Evolutionary conservation across 2,113 vertebrate genomes (phyloP).

Genomic region (Colinus virginianus): DNA sequence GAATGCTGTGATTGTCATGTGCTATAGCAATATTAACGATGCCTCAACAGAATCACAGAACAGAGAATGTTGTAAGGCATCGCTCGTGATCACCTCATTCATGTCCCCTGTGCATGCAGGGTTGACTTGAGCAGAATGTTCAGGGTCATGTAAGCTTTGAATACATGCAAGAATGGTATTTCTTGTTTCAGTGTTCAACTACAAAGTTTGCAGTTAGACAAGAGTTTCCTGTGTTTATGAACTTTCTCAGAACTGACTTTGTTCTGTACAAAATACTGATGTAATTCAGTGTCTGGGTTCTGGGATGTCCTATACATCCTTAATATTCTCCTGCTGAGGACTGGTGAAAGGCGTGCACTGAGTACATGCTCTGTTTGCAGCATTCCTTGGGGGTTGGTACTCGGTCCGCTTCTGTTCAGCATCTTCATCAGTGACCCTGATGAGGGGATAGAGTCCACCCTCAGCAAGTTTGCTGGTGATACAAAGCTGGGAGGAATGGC

Average conservation of each 20-base stretch:
- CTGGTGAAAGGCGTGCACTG: neutral
- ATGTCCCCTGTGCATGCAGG: fast-evolving
- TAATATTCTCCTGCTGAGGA: neutral
- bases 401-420: too few relatives aligned
- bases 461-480: too few relatives aligned
- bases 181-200: neutral
- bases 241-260: neutral
- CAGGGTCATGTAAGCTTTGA: neutral
- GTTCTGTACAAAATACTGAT: neutral
- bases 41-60: neutral
- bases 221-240: fast-evolving
- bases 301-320: neutral
- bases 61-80: neutral
- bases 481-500: too few relatives aligned
- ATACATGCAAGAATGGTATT: neutral
- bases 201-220: neutral
- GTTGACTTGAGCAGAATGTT: neutral
- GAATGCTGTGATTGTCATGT: neutral
- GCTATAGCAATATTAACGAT: neutral
- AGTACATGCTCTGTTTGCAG: neutral
- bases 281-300: neutral
- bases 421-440: too few relatives aligned
- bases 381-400: too few relatives aligned
- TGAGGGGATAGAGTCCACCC: too few relatives aligned
- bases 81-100: neutral